A percentile compares a stretch with the other conserved stretches of the same genome.
Conservation (phyloP, 2,888 invertebrate species). For the Epinotia brunnichana region DNA sequence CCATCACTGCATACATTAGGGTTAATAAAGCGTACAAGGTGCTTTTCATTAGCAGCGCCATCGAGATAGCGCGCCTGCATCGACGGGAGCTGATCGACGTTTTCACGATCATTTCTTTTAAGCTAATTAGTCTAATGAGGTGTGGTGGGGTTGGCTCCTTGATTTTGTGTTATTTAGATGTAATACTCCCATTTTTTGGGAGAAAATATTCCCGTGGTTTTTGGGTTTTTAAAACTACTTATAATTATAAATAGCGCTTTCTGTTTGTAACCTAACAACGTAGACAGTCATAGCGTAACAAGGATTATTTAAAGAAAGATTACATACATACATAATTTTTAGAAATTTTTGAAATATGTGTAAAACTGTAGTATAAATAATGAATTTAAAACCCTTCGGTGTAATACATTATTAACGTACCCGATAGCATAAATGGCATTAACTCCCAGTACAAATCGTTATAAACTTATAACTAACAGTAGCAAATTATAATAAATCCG, state of each 20-base stretch:
- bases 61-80: conserved; percentile 70
- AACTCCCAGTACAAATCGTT: neutral
- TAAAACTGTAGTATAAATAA: neutral
- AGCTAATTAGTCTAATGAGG: conserved; percentile 80
- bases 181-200: neutral
- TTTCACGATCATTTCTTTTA: conserved; percentile 65
- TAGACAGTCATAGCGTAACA: neutral
- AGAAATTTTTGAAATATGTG: neutral
- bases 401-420: neutral
- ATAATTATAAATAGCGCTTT: too few relatives aligned
- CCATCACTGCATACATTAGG: conserved; percentile 78
- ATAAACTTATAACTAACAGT: conserved; percentile 16
- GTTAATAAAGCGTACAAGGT: conserved; percentile 80
- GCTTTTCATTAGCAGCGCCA: conserved; percentile 78
- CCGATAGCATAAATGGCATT: neutral
- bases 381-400: neutral
- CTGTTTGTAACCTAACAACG: neutral
- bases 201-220: neutral
- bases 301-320: neutral
- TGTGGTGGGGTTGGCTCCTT: conserved; percentile 50
- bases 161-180: conserved; percentile 20
- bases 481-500: conserved; percentile 38
- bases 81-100: conserved; percentile 64
- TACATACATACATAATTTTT: too few relatives aligned
- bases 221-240: neutral